Evolutionary conservation across 2,888 invertebrate species (phyloP), one percentile per base, ranked within the genome.

Genomic region (Nipponacmea schrenckii): DNA sequence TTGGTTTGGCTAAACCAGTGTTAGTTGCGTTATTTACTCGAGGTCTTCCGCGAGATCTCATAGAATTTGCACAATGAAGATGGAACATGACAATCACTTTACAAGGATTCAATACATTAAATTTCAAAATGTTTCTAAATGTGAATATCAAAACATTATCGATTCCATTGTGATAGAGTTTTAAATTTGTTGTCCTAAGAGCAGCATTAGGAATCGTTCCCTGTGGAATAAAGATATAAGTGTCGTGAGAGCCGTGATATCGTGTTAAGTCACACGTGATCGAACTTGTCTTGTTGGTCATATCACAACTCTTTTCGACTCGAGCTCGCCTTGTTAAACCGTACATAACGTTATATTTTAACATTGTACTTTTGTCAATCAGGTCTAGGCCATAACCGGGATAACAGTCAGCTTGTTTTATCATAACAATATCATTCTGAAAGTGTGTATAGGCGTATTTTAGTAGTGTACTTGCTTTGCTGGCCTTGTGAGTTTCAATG

Each of bases 221-320:
- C 8, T 50, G n/a, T 31, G 68, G 68, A 7, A 68, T 39, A 14
- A 68, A 68, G 2, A 68, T 68, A 31, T 68, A 68, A 2, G 56
- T 39, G 24, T 68, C 68, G 31, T 68, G 68, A 15, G 68, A 24
- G 20, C 68, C 62, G n/a, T 0, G 0, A 56, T 68, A 68, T 17
- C 31, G 39, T 44, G 7, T 20, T 8, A 24, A 17, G 10, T 8
- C 15, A 56, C 56, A 56, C n/a, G n/a, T n/a, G n/a, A n/a, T n/a
- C n/a, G n/a, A n/a, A 1, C 2, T 1, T 10, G 2, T 56, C 3
- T 0, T 3, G 2, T 2, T 2, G 5, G 2, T 20, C 27, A 68
- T 56, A 31, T 27, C 24, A 62, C 68, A 68, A 0, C 62, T 31
- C 14, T 39, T 44, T 39, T 68, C 68, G n/a, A n/a, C 4, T n/a